A percentile compares a stretch with the other conserved stretches of the same genome.
Conservation (phyloP, 2,888 invertebrate genomes). For the Parasteatoda lunata region DNA sequence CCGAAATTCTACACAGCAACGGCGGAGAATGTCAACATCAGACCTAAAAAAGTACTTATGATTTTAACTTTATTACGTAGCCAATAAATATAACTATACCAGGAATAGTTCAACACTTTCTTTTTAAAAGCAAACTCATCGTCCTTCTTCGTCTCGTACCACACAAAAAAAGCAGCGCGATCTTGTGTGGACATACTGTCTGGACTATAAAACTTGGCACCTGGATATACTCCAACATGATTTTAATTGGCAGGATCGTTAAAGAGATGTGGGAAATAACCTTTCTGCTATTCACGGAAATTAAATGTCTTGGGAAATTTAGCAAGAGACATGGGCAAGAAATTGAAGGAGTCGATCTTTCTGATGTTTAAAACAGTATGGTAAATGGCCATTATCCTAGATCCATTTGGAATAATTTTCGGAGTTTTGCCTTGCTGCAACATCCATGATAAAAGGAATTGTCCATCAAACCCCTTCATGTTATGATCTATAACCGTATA, state of each 20-base stretch:
- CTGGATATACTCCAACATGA: constrained; percentile 8
- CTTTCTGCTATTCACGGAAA: constrained; percentile 2
- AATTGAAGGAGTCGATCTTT: constrained; percentile 37
- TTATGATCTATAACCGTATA: no score
- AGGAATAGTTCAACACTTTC: background rate
- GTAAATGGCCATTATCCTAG: background rate
- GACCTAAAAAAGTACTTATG: no score
- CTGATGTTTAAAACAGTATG: background rate
- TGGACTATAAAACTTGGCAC: background rate
- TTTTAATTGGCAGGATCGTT: constrained; percentile 14
- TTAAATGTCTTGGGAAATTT: constrained; percentile 21
- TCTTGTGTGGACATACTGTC: constrained; percentile 9
- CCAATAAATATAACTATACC: no score
- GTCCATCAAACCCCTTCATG: no score
- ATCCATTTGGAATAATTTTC: background rate
- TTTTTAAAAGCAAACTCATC: background rate
- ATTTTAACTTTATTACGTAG: no score
- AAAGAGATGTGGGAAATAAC: constrained; percentile 36
- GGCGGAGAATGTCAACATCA: background rate
- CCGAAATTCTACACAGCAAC: background rate
- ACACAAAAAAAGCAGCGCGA: background rate
- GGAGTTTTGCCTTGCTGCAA: no score
- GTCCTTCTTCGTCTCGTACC: background rate
- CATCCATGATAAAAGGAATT: no score
- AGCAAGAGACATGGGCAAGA: constrained; percentile 22